These are phyloP conservation scores for Neotoxoptera formosana DNA, from an alignment of 1,140 invertebrate genomes.

Conservation along the genomic window DNA sequence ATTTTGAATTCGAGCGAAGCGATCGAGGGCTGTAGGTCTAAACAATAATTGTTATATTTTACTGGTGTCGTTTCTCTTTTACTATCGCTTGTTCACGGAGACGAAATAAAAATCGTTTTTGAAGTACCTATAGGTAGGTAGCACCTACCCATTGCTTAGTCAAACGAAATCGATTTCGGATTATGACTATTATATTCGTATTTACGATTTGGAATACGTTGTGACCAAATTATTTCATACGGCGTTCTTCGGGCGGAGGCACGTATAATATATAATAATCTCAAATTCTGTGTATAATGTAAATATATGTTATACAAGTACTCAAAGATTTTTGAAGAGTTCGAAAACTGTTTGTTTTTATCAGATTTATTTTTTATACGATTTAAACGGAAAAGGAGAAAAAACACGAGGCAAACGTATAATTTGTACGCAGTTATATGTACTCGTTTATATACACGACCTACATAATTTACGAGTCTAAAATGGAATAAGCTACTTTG, in stretches of 20 bases:
- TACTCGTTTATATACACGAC: neutral
- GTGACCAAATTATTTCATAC: neutral
- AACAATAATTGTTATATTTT: neutral
- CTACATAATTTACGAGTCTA: neutral
- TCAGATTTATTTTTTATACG: neutral
- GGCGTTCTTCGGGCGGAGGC: neutral
- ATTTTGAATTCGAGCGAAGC: neutral
- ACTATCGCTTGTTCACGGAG: too few species aligned
- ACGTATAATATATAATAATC: neutral
- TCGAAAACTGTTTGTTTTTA: neutral
- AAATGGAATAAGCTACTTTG: neutral
- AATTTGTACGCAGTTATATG: neutral
- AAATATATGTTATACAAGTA: neutral
- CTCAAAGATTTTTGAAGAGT: too few species aligned
- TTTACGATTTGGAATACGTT: neutral
- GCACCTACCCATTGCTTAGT: neutral
- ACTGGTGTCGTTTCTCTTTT: neutral
- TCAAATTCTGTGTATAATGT: neutral
- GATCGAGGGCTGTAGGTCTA: too few species aligned
- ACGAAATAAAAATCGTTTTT: neutral
- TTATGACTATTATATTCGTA: neutral
- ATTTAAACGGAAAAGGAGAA: neutral
- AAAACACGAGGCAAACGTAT: neutral
- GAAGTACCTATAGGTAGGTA: neutral
- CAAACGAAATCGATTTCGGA: neutral